Evolutionary conservation across 2,113 vertebrate species (phyloP), one percentile per base, ranked within the genome.

Genomic region (Caracal caracal): DNA sequence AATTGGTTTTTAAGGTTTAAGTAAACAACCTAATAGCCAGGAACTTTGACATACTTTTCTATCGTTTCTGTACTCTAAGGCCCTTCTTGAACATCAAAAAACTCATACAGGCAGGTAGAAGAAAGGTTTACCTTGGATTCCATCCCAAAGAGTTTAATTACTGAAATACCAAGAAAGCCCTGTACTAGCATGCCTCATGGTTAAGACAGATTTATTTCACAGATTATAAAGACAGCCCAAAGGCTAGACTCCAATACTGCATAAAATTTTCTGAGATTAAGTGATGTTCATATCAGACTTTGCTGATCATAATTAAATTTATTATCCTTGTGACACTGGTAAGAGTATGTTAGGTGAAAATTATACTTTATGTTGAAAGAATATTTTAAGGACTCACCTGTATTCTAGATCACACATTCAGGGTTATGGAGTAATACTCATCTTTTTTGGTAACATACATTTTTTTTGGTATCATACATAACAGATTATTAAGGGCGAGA

Each of bases 111-210:
- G 51, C 13, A 86, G 22, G 95, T 19, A 4, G 1, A 82, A 95
- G 51, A 86, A 89, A 97, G 53, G 68, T 43, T 63, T 22, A 89
- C 13, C 47, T 93, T 92, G 83, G 90, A 95, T 90, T 90, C 75
- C 12, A 93, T 90, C 30, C 71, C 88, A 76, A 95, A 83, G 70
- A 66, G 30, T 47, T 96, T 95, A 96, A 95, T 95, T 95, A 61
- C 70, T 81, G 35, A 97, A 96, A 97, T 93, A 90, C 88, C 90
- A 94, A 90, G 68, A 85, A 89, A 96, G 68, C 87, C 94, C 63
- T 96, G 88, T 84, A 88, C 22, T 16, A 87, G 56, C 94, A 95
- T 73, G 88, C 30, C 81, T 81, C 40, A 8, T 35, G n/a, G 53
- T 73, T 94, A 93, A 90, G 24, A 88, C 56, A 97, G 73, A 96